Conservation (phyloP, 2,797 vertebrate genomes). For the Enteromius unitaeniatus region DNA sequence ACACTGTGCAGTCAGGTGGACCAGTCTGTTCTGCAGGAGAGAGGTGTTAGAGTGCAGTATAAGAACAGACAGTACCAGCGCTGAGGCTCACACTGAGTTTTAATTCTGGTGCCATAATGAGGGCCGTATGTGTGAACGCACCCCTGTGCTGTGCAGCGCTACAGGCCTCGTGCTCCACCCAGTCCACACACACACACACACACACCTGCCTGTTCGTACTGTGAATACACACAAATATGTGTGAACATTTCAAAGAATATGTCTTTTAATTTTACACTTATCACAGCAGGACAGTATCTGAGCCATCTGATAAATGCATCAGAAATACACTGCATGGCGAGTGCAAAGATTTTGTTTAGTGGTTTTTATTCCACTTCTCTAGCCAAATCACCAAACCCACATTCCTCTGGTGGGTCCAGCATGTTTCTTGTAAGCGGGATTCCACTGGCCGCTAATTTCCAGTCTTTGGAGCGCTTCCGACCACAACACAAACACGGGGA, state of each 20-base stretch:
- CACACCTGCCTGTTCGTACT: conserved; percentile 31
- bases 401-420: conserved; percentile 24
- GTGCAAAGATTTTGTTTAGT: conserved; percentile 3
- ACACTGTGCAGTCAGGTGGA: conserved; percentile 39
- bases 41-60: conserved; percentile 59
- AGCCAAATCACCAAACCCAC: conserved; percentile 11
- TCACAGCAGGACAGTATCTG: background rate
- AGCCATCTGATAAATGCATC: conserved; percentile 3
- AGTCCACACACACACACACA: conserved; percentile 19
- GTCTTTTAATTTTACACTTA: conserved; percentile 8
- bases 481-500: conserved; percentile 42
- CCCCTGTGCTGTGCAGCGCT: conserved; percentile 45
- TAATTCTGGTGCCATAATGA: conserved; percentile 62
- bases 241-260: conserved; percentile 49
- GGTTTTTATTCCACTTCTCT: conserved; percentile 22
- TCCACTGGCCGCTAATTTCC: conserved; percentile 37
- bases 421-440: conserved; percentile 34
- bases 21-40: conserved; percentile 45
- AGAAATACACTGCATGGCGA: conserved; percentile 7
- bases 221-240: conserved; percentile 20
- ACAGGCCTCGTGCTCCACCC: conserved; percentile 52
- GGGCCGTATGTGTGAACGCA: conserved; percentile 61
- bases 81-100: conserved; percentile 58
- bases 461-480: conserved; percentile 29
- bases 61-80: conserved; percentile 59